These are phyloP conservation scores for Hypomecis atomaria DNA, from an alignment of 2,888 invertebrate genomes.

Conservation along the genomic window DNA sequence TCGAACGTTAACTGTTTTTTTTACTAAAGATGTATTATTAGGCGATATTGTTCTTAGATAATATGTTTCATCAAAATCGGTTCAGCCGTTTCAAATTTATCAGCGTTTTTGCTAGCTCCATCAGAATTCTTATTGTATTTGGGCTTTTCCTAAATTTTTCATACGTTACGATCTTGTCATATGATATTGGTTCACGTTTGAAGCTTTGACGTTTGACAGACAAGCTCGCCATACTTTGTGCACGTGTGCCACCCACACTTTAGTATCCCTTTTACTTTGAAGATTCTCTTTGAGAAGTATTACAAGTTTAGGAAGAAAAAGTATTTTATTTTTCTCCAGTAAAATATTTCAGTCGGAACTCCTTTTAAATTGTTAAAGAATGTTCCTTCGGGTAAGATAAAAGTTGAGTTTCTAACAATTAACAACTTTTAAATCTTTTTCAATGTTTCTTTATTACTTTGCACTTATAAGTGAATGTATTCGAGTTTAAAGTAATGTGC, in stretches of 20 bases:
- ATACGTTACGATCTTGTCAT: too few relatives aligned
- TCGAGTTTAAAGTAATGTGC: background rate
- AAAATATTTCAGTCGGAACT: constrained; percentile 49
- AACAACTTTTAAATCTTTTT: constrained; percentile 26
- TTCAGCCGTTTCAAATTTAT: too few relatives aligned
- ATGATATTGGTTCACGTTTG: too few relatives aligned
- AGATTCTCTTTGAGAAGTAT: constrained; percentile 60
- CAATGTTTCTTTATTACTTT: constrained; percentile 13
- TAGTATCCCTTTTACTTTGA: constrained; percentile 59
- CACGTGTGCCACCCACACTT: constrained; percentile 14
- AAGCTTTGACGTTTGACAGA: too few relatives aligned
- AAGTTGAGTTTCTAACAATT: constrained; percentile 39
- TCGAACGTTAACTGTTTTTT: too few relatives aligned
- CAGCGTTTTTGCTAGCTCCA: too few relatives aligned
- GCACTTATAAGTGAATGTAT: constrained; percentile 7
- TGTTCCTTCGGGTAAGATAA: constrained; percentile 43
- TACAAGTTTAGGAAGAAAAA: constrained; percentile 59
- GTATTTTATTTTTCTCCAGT: constrained; percentile 48
- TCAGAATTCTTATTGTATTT: too few relatives aligned
- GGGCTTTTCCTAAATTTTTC: too few relatives aligned
- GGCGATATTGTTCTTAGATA: too few relatives aligned
- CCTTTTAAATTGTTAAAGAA: constrained; percentile 49
- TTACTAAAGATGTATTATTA: too few relatives aligned
- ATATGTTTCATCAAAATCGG: too few relatives aligned
- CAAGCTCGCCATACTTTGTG: constrained; percentile 7